These are phyloP conservation scores for Phylloscopus collybita DNA, from an alignment of 2,797 vertebrate species.

Conservation along the genomic window DNA sequence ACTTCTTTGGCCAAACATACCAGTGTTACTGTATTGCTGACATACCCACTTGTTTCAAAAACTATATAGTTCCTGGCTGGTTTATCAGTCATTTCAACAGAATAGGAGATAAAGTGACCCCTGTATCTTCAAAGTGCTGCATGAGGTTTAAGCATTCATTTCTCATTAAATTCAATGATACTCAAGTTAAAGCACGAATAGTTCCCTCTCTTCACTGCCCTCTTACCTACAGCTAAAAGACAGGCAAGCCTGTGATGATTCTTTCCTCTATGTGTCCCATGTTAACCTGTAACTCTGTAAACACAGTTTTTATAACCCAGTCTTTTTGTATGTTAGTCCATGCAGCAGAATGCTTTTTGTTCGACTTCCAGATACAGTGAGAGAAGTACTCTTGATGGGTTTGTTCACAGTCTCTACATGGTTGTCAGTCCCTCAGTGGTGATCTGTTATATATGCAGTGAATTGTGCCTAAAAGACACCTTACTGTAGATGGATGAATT, in stretches of 20 bases:
- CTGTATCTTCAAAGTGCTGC: neutral
- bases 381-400: neutral
- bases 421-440: neutral
- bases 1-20: neutral
- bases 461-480: neutral
- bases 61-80: neutral
- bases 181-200: constrained; percentile 6
- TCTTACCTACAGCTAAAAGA: constrained; percentile 9
- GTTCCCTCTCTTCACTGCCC: neutral
- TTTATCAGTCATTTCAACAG: constrained; percentile 7
- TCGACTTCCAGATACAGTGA: neutral
- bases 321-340: neutral
- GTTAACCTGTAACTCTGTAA: constrained; percentile 48
- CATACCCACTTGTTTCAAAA: constrained; percentile 12
- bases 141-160: neutral
- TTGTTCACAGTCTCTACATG: neutral
- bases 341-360: neutral
- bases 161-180: constrained; percentile 43
- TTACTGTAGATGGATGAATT: neutral
- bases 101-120: neutral
- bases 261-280: neutral
- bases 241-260: constrained; percentile 34
- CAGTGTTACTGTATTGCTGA: neutral
- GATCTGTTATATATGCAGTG: neutral
- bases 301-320: constrained; percentile 19